These are phyloP conservation scores for Cassiopea xamachana DNA, from an alignment of 30 jellyfish, hydroid and myxozoan species.

Conservation along the genomic window DNA sequence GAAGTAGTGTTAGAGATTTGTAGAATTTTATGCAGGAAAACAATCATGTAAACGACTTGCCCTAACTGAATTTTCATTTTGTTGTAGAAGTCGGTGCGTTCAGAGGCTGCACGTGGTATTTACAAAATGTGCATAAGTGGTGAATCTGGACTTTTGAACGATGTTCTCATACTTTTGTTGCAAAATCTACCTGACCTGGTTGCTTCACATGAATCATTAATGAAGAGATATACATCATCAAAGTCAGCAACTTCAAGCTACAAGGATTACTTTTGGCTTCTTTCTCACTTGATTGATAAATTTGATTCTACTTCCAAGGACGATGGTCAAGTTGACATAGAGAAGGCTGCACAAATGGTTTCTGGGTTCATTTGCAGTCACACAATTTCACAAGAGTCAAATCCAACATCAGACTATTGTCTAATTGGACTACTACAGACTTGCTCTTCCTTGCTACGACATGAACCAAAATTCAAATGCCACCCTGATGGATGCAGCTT, in stretches of 20 bases:
- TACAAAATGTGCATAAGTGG: slow-evolving; percentile 97
- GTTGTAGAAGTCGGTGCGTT: slow-evolving; percentile 93
- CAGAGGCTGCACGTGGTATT: slow-evolving; percentile 99
- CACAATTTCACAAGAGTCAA: slow-evolving; percentile 39
- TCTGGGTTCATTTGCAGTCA: slow-evolving; percentile 67
- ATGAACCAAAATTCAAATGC: slow-evolving; percentile 80
- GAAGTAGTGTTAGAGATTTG: too few species aligned
- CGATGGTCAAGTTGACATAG: slow-evolving; percentile 62
- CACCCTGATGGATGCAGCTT: slow-evolving; percentile 69
- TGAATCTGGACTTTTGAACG: slow-evolving; percentile 54
- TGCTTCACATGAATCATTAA: slow-evolving; percentile 46
- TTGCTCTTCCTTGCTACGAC: slow-evolving; percentile 91
- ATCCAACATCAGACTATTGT: slow-evolving; percentile 83
- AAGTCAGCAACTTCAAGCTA: slow-evolving; percentile 76
- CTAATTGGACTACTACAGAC: slow-evolving; percentile 93
- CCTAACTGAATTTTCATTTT: not conserved
- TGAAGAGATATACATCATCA: slow-evolving; percentile 31
- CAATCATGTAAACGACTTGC: not conserved
- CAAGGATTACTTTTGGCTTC: slow-evolving; percentile 94
- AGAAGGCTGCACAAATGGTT: slow-evolving; percentile 69
- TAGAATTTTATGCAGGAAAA: too few species aligned
- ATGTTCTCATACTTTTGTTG: slow-evolving; percentile 70
- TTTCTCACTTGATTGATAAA: slow-evolving; percentile 89
- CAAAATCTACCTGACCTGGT: slow-evolving; percentile 79
- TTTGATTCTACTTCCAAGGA: slow-evolving; percentile 29